Evolutionary conservation across 35 echinoderm and acorn worm species (phyloP).

Genomic region (Holothuria glaberrima): DNA sequence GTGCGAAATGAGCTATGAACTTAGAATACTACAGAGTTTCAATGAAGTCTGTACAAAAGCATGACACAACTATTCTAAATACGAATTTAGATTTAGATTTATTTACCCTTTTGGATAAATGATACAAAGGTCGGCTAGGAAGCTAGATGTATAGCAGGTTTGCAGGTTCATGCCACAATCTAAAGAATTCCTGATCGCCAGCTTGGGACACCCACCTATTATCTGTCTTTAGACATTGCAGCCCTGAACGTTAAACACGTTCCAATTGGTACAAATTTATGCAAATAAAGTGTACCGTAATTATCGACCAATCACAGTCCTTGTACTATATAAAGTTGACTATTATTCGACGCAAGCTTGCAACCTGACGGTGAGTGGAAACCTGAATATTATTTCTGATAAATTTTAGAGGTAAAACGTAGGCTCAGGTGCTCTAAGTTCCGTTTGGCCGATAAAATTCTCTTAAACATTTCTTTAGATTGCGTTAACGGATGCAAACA

Average conservation of each 20-base stretch:
- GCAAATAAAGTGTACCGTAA: neutral
- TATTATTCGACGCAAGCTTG: slow-evolving; percentile 96
- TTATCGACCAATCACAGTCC: slow-evolving; percentile 76
- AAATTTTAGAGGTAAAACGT: slow-evolving; percentile 99
- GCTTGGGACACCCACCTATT: slow-evolving; percentile 70
- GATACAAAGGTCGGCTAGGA: too few relatives aligned
- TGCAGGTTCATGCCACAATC: neutral
- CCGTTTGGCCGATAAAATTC: slow-evolving; percentile 30
- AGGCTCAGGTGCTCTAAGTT: slow-evolving; percentile 67
- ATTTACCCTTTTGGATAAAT: too few relatives aligned
- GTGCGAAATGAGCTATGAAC: too few relatives aligned
- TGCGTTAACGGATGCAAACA: slow-evolving; percentile 49
- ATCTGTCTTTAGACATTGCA: slow-evolving; percentile 32
- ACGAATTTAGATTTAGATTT: too few relatives aligned
- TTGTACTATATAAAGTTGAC: slow-evolving; percentile 75
- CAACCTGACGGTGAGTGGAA: slow-evolving; percentile 99
- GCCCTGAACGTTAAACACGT: neutral
- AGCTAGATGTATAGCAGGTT: too few relatives aligned
- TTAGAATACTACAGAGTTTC: too few relatives aligned
- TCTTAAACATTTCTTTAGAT: slow-evolving; percentile 14
- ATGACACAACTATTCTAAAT: too few relatives aligned
- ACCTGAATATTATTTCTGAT: slow-evolving; percentile 99
- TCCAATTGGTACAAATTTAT: slow-evolving; percentile 31
- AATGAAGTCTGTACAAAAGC: too few relatives aligned
- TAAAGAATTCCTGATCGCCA: slow-evolving; percentile 60